Conservation (phyloP, 2,888 invertebrate species). For the Stenoptilia bipunctidactyla region DNA sequence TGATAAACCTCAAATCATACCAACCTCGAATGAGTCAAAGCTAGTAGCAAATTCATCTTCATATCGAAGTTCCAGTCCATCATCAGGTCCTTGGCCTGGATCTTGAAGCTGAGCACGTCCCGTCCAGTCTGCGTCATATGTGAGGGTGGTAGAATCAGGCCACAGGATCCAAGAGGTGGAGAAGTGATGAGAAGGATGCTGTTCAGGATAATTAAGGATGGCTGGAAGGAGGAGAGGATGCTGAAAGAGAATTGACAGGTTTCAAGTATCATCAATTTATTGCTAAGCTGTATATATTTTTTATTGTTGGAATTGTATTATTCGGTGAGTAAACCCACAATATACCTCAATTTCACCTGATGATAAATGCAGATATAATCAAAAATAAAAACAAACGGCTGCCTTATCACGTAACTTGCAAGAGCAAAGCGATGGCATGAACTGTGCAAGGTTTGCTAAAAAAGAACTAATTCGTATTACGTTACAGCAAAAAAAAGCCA, state of each 20-base stretch:
- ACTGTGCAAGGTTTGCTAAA: too few relatives aligned
- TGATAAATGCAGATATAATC: neutral
- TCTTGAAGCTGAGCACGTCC: slow-evolving; percentile 13
- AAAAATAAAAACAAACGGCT: too few relatives aligned
- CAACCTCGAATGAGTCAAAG: neutral
- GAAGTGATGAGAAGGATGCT: slow-evolving; percentile 40
- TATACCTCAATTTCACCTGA: neutral
- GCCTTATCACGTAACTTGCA: too few relatives aligned
- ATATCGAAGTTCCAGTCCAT: neutral
- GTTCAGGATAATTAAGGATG: slow-evolving; percentile 38
- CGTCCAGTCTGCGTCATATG: slow-evolving; percentile 21
- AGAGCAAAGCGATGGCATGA: too few relatives aligned
- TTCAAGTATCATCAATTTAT: too few relatives aligned
- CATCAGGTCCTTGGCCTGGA: neutral
- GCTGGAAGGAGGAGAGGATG: slow-evolving; percentile 38
- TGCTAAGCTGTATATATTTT: too few relatives aligned
- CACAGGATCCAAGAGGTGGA: slow-evolving; percentile 45
- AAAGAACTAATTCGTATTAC: too few relatives aligned
- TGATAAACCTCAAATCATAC: too few relatives aligned
- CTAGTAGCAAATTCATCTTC: neutral
- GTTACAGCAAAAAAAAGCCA: too few relatives aligned
- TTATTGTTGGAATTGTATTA: too few relatives aligned
- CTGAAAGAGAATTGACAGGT: slow-evolving; percentile 25
- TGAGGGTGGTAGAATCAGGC: slow-evolving; percentile 40
- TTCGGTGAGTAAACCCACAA: neutral